Evolutionary conservation across 2,113 vertebrate genomes (phyloP).

Genomic region (Puntigrus tetrazona): DNA sequence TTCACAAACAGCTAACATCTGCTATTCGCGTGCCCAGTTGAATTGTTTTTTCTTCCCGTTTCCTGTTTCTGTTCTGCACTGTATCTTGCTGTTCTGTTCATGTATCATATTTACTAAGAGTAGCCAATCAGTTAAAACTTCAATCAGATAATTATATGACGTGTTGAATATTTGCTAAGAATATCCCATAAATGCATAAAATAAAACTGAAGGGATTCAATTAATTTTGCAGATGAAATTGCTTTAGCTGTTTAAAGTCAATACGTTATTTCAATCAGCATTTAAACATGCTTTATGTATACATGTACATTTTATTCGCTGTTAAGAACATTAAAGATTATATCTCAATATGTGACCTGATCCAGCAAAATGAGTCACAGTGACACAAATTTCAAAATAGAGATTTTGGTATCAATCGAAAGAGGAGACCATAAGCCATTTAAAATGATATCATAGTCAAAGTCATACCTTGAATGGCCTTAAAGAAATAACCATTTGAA

Average conservation of each 20-base stretch:
- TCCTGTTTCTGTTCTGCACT: background rate
- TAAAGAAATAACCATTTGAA: no score
- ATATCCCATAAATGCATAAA: background rate
- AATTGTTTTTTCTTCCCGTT: background rate
- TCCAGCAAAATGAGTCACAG: no score
- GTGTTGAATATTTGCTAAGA: background rate
- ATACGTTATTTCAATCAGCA: background rate
- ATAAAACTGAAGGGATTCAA: background rate
- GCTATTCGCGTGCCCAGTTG: background rate
- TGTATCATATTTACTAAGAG: background rate
- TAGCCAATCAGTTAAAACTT: background rate
- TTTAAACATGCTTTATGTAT: background rate
- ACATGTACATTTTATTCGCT: background rate
- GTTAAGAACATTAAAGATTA: background rate
- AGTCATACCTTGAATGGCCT: no score
- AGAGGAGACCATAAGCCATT: no score
- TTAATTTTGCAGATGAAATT: background rate
- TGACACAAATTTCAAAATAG: no score
- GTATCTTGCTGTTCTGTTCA: background rate
- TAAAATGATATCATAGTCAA: no score
- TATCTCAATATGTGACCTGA: background rate
- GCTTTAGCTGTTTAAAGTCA: background rate
- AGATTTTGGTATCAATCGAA: no score
- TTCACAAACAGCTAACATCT: slow-evolving; percentile 21
- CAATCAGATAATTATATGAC: background rate